Conservation (phyloP, 2,888 invertebrate species). For the Atrina japonica region DNA sequence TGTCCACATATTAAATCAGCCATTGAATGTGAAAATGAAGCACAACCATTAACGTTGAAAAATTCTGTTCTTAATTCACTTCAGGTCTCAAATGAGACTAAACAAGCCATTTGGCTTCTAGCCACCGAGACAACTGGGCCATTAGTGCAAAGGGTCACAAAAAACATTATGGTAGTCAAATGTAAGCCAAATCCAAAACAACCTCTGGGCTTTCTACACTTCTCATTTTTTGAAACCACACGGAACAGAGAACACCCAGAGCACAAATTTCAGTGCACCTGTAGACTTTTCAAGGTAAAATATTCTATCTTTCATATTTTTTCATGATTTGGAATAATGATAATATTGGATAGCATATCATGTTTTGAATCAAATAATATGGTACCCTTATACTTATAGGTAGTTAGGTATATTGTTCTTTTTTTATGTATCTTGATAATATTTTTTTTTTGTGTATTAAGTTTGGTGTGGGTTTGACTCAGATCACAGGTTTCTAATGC, state of each 20-base stretch:
- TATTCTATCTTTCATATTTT: not conserved
- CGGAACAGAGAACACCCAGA: conserved; percentile 79
- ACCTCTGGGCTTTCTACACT: conserved; percentile 87
- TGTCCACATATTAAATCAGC: conserved; percentile 87
- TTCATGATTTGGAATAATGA: too few relatives aligned
- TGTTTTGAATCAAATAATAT: too few relatives aligned
- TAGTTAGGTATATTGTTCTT: too few relatives aligned
- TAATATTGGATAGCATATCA: too few relatives aligned
- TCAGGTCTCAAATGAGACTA: conserved; percentile 84
- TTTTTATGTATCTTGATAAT: too few relatives aligned
- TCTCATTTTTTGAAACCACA: conserved; percentile 83
- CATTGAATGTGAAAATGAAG: conserved; percentile 84
- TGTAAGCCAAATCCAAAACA: conserved; percentile 86
- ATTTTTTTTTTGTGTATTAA: too few relatives aligned
- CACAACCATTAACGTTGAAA: conserved; percentile 84
- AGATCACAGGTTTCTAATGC: too few relatives aligned
- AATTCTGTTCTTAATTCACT: conserved; percentile 84
- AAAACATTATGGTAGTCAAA: conserved; percentile 87
- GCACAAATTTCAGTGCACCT: conserved; percentile 84
- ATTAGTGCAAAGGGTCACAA: conserved; percentile 87
- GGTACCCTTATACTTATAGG: too few relatives aligned
- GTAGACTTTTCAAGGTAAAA: conserved; percentile 83
- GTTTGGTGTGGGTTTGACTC: too few relatives aligned
- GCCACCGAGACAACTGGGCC: conserved; percentile 85
- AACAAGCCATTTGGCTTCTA: conserved; percentile 84